Evolutionary conservation across 2,113 vertebrate genomes (phyloP).

Genomic region (Misgurnus mizolepis): DNA sequence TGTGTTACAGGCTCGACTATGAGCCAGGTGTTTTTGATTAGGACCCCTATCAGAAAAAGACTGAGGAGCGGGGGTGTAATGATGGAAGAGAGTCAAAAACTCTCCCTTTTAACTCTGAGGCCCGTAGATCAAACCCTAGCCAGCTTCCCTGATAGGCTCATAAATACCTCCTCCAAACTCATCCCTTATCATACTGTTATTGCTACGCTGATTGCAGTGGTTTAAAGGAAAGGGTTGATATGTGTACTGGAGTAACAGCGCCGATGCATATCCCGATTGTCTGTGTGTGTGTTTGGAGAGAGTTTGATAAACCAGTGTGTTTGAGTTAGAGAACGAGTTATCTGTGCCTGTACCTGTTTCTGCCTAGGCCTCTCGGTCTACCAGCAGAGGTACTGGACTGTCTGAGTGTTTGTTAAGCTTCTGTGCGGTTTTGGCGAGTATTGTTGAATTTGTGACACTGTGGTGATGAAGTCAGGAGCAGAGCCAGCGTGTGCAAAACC

Average conservation of each 20-base stretch:
- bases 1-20: conserved; percentile 48
- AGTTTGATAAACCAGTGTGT: no score
- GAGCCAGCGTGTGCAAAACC: conserved; percentile 25
- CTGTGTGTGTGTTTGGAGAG: neutral
- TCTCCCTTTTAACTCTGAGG: conserved; percentile 43
- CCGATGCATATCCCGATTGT: conserved; percentile 8
- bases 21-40: conserved; percentile 75
- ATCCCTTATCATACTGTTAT: conserved; percentile 59
- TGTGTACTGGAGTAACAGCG: conserved; percentile 52
- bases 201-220: conserved; percentile 56
- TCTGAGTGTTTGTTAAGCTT: conserved; percentile 31
- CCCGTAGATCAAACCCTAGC: conserved; percentile 39
- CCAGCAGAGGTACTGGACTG: neutral
- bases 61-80: conserved; percentile 28
- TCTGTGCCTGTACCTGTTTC: neutral
- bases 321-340: neutral
- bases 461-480: neutral
- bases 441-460: conserved; percentile 2
- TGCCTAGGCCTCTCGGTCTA: neutral
- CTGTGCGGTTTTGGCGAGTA: conserved; percentile 8
- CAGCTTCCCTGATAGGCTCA: conserved; percentile 52
- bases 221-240: conserved; percentile 47
- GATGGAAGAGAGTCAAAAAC: conserved; percentile 30
- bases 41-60: conserved; percentile 55
- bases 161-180: conserved; percentile 46